Evolutionary conservation across 2,888 invertebrate species (phyloP).

Genomic region (Caenorhabditis afra): DNA sequence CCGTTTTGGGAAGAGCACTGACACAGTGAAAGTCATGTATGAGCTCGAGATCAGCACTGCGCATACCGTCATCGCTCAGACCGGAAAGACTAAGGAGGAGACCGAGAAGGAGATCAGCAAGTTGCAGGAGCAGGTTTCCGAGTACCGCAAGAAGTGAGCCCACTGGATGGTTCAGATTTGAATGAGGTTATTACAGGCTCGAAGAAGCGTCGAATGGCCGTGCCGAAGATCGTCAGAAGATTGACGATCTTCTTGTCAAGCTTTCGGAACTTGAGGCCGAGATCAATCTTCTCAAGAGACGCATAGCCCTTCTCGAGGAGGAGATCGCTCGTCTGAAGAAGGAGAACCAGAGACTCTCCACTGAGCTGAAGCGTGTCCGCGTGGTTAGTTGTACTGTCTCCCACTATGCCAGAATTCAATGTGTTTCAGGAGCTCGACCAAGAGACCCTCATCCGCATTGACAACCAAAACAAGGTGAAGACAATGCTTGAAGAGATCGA

Average conservation of each 20-base stretch:
- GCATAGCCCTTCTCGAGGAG: constrained; percentile 79
- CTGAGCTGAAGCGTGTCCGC: constrained; percentile 63
- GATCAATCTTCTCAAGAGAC: constrained; percentile 81
- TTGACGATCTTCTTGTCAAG: constrained; percentile 82
- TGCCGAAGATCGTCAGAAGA: constrained; percentile 80
- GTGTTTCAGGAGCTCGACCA: constrained; percentile 82
- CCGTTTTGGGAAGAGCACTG: constrained; percentile 79
- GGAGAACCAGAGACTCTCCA: constrained; percentile 80
- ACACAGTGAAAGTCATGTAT: constrained; percentile 73
- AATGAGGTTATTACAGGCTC: constrained; percentile 68
- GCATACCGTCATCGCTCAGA: constrained; percentile 73
- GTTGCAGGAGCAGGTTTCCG: constrained; percentile 69
- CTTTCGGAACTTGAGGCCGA: constrained; percentile 82
- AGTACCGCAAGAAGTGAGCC: constrained; percentile 73
- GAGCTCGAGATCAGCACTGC: constrained; percentile 67
- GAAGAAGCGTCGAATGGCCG: constrained; percentile 79
- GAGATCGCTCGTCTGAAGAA: constrained; percentile 81
- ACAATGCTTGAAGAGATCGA: constrained; percentile 83
- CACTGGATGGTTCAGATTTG: background rate
- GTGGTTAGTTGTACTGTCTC: constrained; percentile 39
- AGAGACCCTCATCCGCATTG: constrained; percentile 82
- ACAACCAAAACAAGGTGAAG: constrained; percentile 82
- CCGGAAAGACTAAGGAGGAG: constrained; percentile 62
- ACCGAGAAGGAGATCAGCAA: constrained; percentile 69
- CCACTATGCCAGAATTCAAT: too few species aligned